Conservation (phyloP, 30 jellyfish, hydroid and myxozoan genomes). For the Aurelia aurita complex sp. Pacific region DNA sequence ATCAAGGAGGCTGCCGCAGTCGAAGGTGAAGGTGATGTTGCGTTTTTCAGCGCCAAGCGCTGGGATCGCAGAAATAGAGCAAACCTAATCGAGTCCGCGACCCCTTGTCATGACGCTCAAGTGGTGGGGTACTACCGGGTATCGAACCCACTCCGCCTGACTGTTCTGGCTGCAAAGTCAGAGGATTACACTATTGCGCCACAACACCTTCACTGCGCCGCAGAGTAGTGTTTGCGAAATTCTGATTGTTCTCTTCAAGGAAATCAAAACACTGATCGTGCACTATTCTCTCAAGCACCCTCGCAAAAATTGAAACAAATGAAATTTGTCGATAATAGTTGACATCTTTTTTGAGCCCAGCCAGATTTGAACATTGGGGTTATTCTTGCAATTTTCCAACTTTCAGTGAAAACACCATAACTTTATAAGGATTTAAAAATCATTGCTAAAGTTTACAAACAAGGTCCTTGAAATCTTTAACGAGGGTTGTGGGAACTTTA, state of each 20-base stretch:
- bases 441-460: constrained; percentile 33
- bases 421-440: constrained; percentile 22
- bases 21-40: constrained; percentile 3
- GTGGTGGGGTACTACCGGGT: too few relatives aligned
- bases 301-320: constrained; percentile 20
- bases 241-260: constrained; percentile 15
- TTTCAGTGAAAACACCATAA: constrained; percentile 28
- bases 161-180: too few relatives aligned
- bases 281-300: constrained; percentile 33
- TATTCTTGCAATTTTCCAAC: constrained; percentile 38
- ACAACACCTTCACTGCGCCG: too few relatives aligned
- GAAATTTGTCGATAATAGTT: constrained; percentile 18
- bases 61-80: too few relatives aligned
- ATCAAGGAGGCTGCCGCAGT: constrained; percentile 7
- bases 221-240: too few relatives aligned
- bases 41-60: background rate
- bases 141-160: too few relatives aligned
- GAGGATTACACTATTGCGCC: too few relatives aligned
- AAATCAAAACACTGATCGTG: constrained; percentile 14
- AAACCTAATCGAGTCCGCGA: too few relatives aligned
- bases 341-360: constrained; percentile 24
- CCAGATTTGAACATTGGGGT: constrained; percentile 37
- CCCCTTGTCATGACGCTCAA: too few relatives aligned
- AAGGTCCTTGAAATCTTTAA: constrained; percentile 30
- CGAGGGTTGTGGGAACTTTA: constrained; percentile 19